These are phyloP conservation scores for Diploptera punctata DNA, from an alignment of 2,888 invertebrate species.

Conservation along the genomic window DNA sequence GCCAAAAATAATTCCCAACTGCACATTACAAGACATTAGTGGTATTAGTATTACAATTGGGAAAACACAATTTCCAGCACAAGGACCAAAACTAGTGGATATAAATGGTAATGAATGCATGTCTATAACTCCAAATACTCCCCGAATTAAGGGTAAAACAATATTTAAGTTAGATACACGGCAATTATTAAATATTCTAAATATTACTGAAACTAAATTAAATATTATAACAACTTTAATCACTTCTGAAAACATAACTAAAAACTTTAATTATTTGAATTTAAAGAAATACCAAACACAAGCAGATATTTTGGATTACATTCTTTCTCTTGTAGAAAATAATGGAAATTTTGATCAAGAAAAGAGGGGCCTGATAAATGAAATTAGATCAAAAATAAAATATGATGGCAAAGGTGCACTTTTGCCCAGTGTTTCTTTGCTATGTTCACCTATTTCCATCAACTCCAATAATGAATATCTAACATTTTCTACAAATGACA, in stretches of 20 bases:
- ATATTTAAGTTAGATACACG: neutral
- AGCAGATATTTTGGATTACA: neutral
- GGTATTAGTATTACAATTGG: neutral
- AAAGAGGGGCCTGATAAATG: neutral
- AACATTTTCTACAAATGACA: neutral
- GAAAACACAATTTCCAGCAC: too few relatives aligned
- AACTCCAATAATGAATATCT: neutral
- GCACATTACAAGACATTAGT: neutral
- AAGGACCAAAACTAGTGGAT: conserved; percentile 2
- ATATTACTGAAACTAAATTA: neutral
- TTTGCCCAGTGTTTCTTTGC: neutral
- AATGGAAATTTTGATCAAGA: neutral
- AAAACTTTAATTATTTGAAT: neutral
- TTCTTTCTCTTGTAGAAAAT: neutral
- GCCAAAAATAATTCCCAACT: neutral
- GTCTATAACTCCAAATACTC: neutral
- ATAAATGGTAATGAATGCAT: neutral
- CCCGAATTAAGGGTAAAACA: neutral
- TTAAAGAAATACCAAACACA: neutral
- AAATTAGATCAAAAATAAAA: neutral
- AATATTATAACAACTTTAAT: neutral
- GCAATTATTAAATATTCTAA: neutral
- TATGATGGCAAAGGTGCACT: neutral
- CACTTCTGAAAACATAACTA: neutral
- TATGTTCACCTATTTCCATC: neutral